Evolutionary conservation across 2,888 invertebrate genomes (phyloP).

Genomic region (Cryptocheilus praepositus): DNA sequence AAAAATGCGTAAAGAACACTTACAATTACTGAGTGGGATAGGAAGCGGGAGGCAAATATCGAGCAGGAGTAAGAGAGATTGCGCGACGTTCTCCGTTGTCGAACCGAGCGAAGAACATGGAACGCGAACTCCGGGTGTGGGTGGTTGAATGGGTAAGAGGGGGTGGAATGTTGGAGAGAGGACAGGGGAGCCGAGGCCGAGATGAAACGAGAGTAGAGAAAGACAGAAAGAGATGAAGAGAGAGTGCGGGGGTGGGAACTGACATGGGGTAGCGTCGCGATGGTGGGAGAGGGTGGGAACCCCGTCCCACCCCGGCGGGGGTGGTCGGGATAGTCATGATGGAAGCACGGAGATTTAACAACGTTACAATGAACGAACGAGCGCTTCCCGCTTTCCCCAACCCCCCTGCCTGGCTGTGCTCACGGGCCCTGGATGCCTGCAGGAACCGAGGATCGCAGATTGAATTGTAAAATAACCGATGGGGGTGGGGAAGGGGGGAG

Average conservation of each 20-base stretch:
- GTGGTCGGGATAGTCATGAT: conserved; percentile 60
- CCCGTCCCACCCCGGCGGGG: not conserved
- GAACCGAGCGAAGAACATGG: no score
- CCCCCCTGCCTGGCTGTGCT: not conserved
- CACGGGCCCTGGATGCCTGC: conserved; percentile 3
- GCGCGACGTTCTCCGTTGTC: no score
- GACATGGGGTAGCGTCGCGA: conserved; percentile 26
- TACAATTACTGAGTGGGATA: conserved; percentile 62
- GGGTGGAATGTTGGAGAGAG: not conserved
- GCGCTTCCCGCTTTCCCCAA: conserved; percentile 38
- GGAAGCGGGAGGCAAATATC: conserved; percentile 17
- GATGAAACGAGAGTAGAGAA: conserved; percentile 18
- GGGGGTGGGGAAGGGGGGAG: no score
- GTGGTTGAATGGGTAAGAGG: not conserved
- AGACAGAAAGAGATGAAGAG: conserved; percentile 26
- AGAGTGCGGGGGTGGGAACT: not conserved
- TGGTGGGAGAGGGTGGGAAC: conserved; percentile 21
- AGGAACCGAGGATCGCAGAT: conserved; percentile 62
- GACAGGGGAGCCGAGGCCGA: conserved; percentile 18
- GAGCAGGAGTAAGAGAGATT: not conserved
- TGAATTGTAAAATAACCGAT: conserved; percentile 73
- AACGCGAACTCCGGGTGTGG: conserved; percentile 1
- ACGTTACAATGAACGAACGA: conserved; percentile 68
- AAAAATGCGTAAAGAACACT: conserved; percentile 40
- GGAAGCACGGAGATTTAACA: conserved; percentile 71